Evolutionary conservation across 37 sponge, comb jelly and placozoan genomes (phyloP), one percentile per base, ranked within the genome.

Genomic region (Amphimedon queenslandica): DNA sequence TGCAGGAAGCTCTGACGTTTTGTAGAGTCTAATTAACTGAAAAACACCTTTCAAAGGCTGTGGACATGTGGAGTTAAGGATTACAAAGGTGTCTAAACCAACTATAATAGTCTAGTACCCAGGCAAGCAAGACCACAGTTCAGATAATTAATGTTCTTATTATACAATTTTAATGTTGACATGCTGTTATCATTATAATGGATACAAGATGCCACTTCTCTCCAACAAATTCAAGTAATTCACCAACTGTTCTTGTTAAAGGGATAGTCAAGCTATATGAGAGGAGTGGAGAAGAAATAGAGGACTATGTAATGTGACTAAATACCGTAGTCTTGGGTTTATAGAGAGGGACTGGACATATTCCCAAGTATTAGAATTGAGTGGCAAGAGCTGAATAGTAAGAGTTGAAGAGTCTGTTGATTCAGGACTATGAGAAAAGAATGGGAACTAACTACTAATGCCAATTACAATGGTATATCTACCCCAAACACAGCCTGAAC

Each of bases 281-380:
- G 5, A 63, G n/a, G 4, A 37, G 23, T 6, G 4, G n/a, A 33
- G 4, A 66, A n/a, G n/a, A n/a, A n/a, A n/a, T n/a, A n/a, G n/a
- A n/a, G n/a, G n/a, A n/a, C n/a, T n/a, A n/a, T n/a, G n/a, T n/a
- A n/a, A n/a, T n/a, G n/a, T n/a, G n/a, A n/a, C n/a, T n/a, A 38
- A 18, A 29, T 75, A 76, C 77, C 77, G 40, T 28, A 76, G 4
- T 65, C 77, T 60, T 8, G 77, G 77, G 34, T 76, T 76, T 47
- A 64, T 66, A 42, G 77, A 38, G 5, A 65, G 66, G 1, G 28
- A 42, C 66, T 76, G 77, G 16, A 76, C 67, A 76, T 65, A 66
- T 3, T 40, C 30, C 77, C 77, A 76, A 20, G 66, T 47, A 31
- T 51, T 24, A 25, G 67, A 20, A 34, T 66, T 32, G 1, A 65